Evolutionary conservation across 2,888 invertebrate genomes (phyloP).

Genomic region (Tenodera sinensis): DNA sequence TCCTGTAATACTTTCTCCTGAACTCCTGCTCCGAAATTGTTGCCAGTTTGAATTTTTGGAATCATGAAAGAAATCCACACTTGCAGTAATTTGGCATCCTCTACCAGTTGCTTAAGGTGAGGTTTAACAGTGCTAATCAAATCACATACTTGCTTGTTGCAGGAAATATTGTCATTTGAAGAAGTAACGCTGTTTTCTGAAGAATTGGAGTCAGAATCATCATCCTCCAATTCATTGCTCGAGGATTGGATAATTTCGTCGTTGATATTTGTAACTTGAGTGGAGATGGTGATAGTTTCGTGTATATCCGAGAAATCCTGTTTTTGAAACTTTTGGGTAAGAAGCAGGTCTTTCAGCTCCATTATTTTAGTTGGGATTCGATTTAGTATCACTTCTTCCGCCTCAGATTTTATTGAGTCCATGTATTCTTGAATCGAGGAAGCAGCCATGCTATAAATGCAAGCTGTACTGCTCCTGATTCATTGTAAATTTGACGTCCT

Average conservation of each 20-base stretch:
- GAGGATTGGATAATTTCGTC: too few relatives aligned
- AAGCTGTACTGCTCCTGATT: too few relatives aligned
- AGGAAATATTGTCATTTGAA: constrained; percentile 79
- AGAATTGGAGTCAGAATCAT: too few relatives aligned
- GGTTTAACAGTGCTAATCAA: constrained; percentile 93
- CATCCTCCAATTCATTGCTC: too few relatives aligned
- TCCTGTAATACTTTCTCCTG: constrained; percentile 98
- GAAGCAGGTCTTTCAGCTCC: constrained; percentile 80
- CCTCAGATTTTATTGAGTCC: constrained; percentile 43
- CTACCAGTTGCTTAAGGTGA: constrained; percentile 88
- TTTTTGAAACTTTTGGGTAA: constrained; percentile 76
- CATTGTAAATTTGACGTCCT: too few relatives aligned
- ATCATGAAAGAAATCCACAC: constrained; percentile 99
- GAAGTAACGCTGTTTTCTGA: too few relatives aligned
- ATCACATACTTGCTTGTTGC: constrained; percentile 82
- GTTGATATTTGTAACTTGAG: too few relatives aligned
- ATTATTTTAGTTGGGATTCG: constrained; percentile 93
- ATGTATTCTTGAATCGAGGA: too few relatives aligned
- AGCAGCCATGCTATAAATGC: too few relatives aligned
- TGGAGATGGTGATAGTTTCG: constrained; percentile 82
- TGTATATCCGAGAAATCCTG: constrained; percentile 74
- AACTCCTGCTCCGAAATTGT: constrained; percentile 98
- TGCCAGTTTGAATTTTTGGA: constrained; percentile 98
- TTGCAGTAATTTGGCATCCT: constrained; percentile 91
- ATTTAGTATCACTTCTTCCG: constrained; percentile 81